Percentiles rank a stretch among this genome's conserved stretches.
phyloP scores from a whole-genome alignment of 2,113 vertebrate species.

The Anolis sagrei region DNA sequence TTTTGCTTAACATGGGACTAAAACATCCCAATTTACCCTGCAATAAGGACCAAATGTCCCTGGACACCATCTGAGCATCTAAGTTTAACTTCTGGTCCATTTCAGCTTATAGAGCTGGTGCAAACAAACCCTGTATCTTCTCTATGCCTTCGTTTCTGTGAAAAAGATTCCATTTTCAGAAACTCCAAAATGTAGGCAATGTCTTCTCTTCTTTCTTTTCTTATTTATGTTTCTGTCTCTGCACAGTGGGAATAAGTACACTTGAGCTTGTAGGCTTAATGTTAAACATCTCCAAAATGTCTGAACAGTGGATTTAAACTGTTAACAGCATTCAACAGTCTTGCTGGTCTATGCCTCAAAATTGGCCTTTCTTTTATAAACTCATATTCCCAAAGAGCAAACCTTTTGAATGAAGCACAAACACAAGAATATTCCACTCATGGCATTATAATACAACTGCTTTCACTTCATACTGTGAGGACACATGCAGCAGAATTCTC shows the following conservation, averaged over 20 bases:
- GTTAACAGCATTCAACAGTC: not conserved
- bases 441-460: not conserved
- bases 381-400: not conserved
- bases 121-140: too few relatives aligned
- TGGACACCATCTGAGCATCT: too few relatives aligned
- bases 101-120: too few relatives aligned
- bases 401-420: not conserved
- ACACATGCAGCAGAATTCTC: not conserved
- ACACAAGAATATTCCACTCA: not conserved
- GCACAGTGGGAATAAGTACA: not conserved
- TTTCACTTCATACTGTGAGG: not conserved
- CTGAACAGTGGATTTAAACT: not conserved
- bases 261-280: not conserved
- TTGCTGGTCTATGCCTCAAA: not conserved
- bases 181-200: not conserved
- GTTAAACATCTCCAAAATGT: not conserved
- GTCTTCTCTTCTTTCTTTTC: not conserved
- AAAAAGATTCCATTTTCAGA: not conserved
- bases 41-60: too few relatives aligned
- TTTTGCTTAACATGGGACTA: too few relatives aligned
- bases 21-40: too few relatives aligned
- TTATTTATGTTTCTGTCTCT: not conserved
- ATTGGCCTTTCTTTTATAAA: not conserved
- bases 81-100: too few relatives aligned
- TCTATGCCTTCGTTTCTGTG: not conserved